Conservation (phyloP, 1,140 invertebrate species). For the Bombus affinis region DNA sequence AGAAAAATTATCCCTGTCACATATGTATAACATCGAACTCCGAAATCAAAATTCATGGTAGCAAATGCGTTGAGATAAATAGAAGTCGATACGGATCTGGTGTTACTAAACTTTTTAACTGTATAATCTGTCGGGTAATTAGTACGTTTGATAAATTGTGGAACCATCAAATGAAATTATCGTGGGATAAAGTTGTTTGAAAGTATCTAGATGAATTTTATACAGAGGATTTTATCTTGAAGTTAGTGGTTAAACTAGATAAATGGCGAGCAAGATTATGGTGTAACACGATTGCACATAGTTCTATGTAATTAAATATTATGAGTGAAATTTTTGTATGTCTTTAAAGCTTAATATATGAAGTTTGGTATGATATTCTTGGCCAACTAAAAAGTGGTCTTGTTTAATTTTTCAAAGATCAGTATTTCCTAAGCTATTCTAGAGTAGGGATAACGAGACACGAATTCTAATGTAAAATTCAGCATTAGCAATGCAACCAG, state of each 20-base stretch:
- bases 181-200: background rate
- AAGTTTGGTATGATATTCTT: background rate
- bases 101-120: background rate
- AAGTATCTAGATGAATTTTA: background rate
- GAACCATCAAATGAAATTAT: background rate
- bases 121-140: background rate
- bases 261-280: slow-evolving; percentile 2
- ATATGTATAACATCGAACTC: too few relatives aligned
- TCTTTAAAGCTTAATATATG: background rate
- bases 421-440: background rate
- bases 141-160: background rate
- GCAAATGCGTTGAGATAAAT: background rate
- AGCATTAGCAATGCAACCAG: background rate
- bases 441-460: background rate
- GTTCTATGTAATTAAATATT: background rate
- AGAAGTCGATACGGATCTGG: background rate
- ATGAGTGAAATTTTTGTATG: background rate
- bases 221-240: background rate
- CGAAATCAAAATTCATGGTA: too few relatives aligned
- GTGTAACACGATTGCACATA: background rate
- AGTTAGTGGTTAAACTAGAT: background rate
- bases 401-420: background rate
- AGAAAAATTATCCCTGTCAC: too few relatives aligned
- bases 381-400: background rate
- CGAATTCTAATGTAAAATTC: slow-evolving; percentile 16